Base-by-base conservation (phyloP, 2,797 vertebrate genomes). In the Pterois miles region DNA sequence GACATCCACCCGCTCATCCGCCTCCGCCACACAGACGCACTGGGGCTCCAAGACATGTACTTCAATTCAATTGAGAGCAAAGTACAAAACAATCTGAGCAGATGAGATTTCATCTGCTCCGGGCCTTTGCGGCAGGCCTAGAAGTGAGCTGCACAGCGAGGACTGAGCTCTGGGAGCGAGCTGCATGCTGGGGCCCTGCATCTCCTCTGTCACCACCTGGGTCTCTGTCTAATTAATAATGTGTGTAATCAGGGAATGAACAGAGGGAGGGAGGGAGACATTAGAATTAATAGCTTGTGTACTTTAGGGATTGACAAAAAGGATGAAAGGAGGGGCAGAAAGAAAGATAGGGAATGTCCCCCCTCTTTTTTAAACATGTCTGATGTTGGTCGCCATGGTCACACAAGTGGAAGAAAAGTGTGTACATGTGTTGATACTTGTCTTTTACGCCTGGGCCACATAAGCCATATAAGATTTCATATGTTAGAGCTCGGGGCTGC, bases 141-240 rank as follows among this genome's bases (percentile, higher is more conserved):
- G 3, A 52, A 52, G 48, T 36, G 11, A 75, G 52, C 58, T 0
- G 34, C 23, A 8, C 7, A 5, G 67, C 16, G 74, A 80, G 71
- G 80, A 53, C 53, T 0, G 40, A 66, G 82, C 71, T 40, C 56
- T 76, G 80, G 65, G 85, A 81, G 43, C 0, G 22, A 81, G 75
- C 52, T 58, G 56, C 82, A 73, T 71, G 79, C 80, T 80, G 77
- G 77, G 81, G 54, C 71, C 67, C 48, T 36, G 69, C 36, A 33
- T 76, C 60, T 84, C 65, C 73, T 60, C 68, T 6, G 3, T 70
- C 78, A 54, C 86, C 81, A 76, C 84, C 81, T 57, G 79, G 63
- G 80, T 71, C 81, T 89, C 70, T 3, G 53, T 82, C 86, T 90
- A 86, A 89, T 90, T 88, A 92, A 77, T 74, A 83, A 65, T 57